A percentile compares a stretch with the other conserved stretches of the same genome.
These are phyloP conservation scores for Entelurus aequoreus DNA, from an alignment of 2,113 vertebrate species.

Conservation along the genomic window DNA sequence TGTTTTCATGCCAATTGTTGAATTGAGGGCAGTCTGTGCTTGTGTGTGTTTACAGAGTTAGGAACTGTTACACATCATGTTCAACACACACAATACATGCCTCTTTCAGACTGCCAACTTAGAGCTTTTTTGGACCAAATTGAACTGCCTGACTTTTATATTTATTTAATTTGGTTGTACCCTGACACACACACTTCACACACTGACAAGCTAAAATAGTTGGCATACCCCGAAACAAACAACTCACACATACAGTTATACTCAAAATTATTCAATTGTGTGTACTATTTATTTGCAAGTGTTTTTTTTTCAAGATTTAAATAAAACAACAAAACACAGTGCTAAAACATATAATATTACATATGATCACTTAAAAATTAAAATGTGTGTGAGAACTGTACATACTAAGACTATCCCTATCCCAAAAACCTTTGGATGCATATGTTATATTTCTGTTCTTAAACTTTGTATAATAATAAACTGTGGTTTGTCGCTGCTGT, in stretches of 20 bases:
- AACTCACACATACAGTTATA: not conserved
- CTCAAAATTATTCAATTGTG: no score
- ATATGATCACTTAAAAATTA: no score
- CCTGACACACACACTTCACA: constrained; percentile 3
- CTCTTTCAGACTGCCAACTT: constrained; percentile 24
- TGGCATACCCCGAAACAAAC: constrained; percentile 8
- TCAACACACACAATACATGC: constrained; percentile 23
- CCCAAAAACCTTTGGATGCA: constrained; percentile 6
- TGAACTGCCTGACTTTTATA: constrained; percentile 57
- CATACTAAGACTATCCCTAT: not conserved
- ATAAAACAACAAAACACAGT: no score
- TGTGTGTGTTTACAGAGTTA: constrained; percentile 36
- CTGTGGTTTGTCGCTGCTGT: constrained; percentile 58
- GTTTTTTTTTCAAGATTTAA: no score
- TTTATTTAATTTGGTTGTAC: constrained; percentile 66
- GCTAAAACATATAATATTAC: no score
- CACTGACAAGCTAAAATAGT: constrained; percentile 4
- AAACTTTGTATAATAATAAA: constrained; percentile 66
- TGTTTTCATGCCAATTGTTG: constrained; percentile 44
- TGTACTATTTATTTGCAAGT: no score
- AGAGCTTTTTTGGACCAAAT: constrained; percentile 56
- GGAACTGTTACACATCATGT: constrained; percentile 39
- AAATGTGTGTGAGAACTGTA: no score
- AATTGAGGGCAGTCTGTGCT: constrained; percentile 23
- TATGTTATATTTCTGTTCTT: constrained; percentile 71